A percentile compares a stretch with the other conserved stretches of the same genome.
phyloP scores from a whole-genome alignment of 1,140 invertebrate genomes.

The Orussus abietinus region DNA sequence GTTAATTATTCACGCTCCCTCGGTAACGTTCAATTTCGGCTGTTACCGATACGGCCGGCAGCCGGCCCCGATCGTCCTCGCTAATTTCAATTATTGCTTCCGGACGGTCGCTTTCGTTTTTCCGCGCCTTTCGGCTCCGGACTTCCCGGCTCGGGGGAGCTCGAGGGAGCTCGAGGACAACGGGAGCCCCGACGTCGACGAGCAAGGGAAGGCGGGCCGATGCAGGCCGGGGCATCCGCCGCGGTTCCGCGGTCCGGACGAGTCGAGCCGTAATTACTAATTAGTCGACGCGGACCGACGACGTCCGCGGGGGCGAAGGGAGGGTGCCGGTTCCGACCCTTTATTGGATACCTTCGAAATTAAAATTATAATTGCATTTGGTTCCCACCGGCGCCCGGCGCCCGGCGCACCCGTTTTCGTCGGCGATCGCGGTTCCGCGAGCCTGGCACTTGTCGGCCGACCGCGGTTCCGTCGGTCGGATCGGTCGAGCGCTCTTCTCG shows the following conservation, averaged over 20 bases:
- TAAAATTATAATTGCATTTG: constrained; percentile 56
- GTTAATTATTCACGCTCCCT: constrained; percentile 35
- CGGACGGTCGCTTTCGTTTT: too few species aligned
- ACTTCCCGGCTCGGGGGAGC: too few species aligned
- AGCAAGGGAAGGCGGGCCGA: too few species aligned
- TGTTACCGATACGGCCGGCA: background rate
- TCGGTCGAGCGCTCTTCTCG: background rate
- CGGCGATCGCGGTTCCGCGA: too few species aligned
- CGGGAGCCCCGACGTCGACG: too few species aligned
- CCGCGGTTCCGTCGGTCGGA: too few species aligned
- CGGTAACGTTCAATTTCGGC: constrained; percentile 17
- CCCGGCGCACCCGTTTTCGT: constrained; percentile 7
- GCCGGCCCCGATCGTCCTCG: constrained; percentile 14
- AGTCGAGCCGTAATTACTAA: constrained; percentile 51
- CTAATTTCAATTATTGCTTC: too few species aligned
- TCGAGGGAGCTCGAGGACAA: too few species aligned
- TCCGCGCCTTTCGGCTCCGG: too few species aligned
- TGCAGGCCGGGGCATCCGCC: background rate
- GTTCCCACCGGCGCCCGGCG: constrained; percentile 19
- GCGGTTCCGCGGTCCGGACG: constrained; percentile 11
- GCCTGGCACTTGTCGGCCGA: too few species aligned
- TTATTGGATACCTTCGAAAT: constrained; percentile 56
- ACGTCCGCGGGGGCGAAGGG: constrained; percentile 26
- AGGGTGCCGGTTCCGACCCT: constrained; percentile 36
- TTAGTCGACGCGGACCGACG: constrained; percentile 38